phyloP scores from a whole-genome alignment of 2,113 vertebrate species.

The Hemicordylus capensis region DNA sequence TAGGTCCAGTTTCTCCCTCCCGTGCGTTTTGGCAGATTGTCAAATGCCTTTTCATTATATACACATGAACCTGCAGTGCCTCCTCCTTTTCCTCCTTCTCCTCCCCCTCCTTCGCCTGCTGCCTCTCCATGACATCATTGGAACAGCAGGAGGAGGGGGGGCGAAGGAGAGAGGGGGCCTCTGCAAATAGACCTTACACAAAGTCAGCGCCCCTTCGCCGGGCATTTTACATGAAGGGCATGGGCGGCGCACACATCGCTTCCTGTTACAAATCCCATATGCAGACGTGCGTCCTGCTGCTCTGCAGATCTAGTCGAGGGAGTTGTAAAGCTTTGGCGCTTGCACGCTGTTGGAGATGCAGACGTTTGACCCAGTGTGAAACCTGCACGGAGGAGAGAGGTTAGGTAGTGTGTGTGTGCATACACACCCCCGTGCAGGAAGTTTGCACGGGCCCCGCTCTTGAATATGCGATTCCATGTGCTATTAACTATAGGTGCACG shows the following conservation, averaged over 20 bases:
- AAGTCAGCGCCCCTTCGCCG: not conserved
- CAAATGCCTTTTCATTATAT: slow-evolving; percentile 77
- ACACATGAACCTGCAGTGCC: slow-evolving; percentile 79
- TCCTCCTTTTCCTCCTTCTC: slow-evolving; percentile 68
- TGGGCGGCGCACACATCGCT: not conserved
- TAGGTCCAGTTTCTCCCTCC: slow-evolving; percentile 74
- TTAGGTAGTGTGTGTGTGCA: not conserved
- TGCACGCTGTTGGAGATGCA: not conserved
- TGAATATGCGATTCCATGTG: not conserved
- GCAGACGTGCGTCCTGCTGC: not conserved
- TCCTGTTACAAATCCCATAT: not conserved
- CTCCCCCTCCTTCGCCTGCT: slow-evolving; percentile 53
- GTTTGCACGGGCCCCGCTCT: not conserved
- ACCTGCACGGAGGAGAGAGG: not conserved
- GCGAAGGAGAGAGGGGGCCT: slow-evolving; percentile 41
- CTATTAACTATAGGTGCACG: not conserved
- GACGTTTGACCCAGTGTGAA: not conserved
- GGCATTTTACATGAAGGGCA: not conserved
- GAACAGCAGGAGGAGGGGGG: slow-evolving; percentile 46
- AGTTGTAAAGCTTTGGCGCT: no score
- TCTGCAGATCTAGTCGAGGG: not conserved
- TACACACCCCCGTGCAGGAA: no score
- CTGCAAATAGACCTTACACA: not conserved
- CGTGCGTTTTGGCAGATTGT: slow-evolving; percentile 79
- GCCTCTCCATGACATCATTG: slow-evolving; percentile 87